Evolutionary conservation across 2,888 invertebrate genomes (phyloP), one percentile per base, ranked within the genome.

Genomic region (Netelia fuscicornis): DNA sequence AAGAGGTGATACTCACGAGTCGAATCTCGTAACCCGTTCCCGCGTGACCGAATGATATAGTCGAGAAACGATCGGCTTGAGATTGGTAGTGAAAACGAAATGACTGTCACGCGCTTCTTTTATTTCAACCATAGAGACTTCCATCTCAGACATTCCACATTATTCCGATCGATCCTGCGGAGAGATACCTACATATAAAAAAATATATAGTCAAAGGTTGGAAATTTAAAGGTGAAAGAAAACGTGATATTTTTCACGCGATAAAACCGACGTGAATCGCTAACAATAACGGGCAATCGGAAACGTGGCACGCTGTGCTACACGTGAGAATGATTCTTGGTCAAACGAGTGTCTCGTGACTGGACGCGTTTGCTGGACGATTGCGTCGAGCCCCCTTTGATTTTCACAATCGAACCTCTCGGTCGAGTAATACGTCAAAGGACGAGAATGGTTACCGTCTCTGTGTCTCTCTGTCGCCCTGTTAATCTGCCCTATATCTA

Each of bases 341-440:
- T 52, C 30, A 52, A 81, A 52, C 56, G 20, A 37, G 5, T 54
- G 23, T 44, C 52, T 20, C 54, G 48, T 30, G 5, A 48, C 54
- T n/a, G 37, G 30, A 56, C 10, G 37, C 37, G 13, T 60, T 68
- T 23, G 56, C 23, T 23, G 25, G 52, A 13, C 65, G 65, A 77
- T 72, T 54, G 62, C 23, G 44, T 56, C 77, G 52, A 56, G 54
- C 37, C 23, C 52, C 23, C 65, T 37, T 80, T 76, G 84, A 84
- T 76, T 76, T 71, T 67, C 54, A 13, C 84, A 60, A 76, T 76
- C 76, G 80, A 72, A 13, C 42, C 71, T 58, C 37, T 68, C 54
- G 48, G 23, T 64, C 58, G 65, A 25, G 76, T 67, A 62, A 70
- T 23, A 71, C 65, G 58, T 84, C 84, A 84, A 84, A 84, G 80